Percentiles rank a stretch among this genome's conserved stretches.
Conservation (phyloP, 37 sponge, comb jelly and placozoan species). For the Crambe crambe region DNA sequence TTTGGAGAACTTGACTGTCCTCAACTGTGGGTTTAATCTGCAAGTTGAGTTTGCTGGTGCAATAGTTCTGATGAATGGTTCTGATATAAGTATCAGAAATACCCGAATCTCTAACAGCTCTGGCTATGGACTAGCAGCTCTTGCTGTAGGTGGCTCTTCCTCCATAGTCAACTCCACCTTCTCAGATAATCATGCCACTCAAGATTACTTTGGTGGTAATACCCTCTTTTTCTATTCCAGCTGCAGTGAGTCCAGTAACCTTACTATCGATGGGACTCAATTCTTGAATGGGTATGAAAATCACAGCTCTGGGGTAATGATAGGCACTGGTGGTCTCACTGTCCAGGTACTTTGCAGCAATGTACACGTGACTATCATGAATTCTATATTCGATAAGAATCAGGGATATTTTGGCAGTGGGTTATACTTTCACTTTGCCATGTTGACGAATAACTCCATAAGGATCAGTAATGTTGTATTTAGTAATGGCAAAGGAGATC, state of each 20-base stretch:
- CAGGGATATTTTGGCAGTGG: neutral
- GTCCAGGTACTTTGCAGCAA: neutral
- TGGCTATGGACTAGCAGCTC: neutral
- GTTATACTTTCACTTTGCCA: neutral
- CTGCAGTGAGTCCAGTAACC: neutral
- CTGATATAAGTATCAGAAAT: neutral
- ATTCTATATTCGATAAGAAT: neutral
- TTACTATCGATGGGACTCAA: neutral
- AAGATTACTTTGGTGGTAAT: neutral
- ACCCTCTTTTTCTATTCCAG: neutral
- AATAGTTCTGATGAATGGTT: neutral
- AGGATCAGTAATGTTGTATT: neutral
- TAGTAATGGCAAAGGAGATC: neutral
- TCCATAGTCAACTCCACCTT: neutral
- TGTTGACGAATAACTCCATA: neutral
- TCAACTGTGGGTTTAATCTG: neutral
- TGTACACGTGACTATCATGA: neutral
- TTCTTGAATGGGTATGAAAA: neutral
- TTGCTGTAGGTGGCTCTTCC: neutral
- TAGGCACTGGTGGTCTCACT: neutral
- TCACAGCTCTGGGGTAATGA: neutral
- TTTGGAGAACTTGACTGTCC: neutral
- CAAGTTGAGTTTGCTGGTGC: too few relatives aligned
- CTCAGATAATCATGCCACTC: neutral
- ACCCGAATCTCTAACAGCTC: neutral